These are phyloP conservation scores for Felis chaus DNA, from an alignment of 2,113 vertebrate genomes.

Conservation along the genomic window DNA sequence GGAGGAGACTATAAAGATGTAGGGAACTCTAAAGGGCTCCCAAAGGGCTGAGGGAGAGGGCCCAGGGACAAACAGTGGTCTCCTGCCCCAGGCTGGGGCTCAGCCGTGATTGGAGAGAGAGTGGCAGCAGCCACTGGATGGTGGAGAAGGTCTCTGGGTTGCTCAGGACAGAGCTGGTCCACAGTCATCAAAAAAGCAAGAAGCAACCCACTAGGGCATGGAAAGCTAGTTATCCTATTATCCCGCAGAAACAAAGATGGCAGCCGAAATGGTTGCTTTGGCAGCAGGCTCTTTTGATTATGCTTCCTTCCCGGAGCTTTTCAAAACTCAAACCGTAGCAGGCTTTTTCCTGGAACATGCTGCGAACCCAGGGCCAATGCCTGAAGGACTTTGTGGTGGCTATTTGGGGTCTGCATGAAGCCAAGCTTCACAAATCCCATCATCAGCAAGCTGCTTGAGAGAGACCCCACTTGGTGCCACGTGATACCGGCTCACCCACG, in stretches of 20 bases:
- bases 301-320: conserved; percentile 21
- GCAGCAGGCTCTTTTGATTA: neutral
- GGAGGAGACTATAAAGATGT: neutral
- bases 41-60: neutral
- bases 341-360: neutral
- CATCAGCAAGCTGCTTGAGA: conserved; percentile 20
- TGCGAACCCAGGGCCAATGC: neutral
- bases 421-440: neutral
- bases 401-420: neutral
- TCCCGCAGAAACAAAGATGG: conserved; percentile 30
- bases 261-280: neutral
- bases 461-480: neutral
- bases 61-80: neutral
- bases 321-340: neutral
- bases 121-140: neutral
- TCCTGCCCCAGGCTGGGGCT: neutral
- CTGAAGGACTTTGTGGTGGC: neutral
- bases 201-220: neutral
- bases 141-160: neutral
- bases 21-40: neutral
- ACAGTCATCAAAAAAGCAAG: neutral
- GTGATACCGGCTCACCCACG: accelerated
- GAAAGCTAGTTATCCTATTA: neutral
- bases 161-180: neutral
- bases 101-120: neutral